Conservation (phyloP, 64 coral and sea anemone genomes). For the Actinia tenebrosa region DNA sequence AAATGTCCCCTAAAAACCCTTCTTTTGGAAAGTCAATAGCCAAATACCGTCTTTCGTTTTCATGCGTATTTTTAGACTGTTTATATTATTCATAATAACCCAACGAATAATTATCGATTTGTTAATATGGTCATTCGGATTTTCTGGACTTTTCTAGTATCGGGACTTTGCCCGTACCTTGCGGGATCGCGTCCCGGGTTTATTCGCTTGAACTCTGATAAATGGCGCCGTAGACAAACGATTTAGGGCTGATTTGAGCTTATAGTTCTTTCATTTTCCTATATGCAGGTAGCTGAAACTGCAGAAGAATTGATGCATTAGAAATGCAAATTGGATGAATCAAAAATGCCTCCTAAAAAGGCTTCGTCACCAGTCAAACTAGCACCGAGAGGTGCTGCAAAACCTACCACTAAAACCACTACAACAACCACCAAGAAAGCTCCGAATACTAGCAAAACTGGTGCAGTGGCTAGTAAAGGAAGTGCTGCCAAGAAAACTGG, state of each 20-base stretch:
- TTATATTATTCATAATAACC: background rate
- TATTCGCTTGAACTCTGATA: background rate
- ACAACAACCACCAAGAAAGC: conserved; percentile 21
- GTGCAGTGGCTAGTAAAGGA: conserved; percentile 12
- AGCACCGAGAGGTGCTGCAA: conserved; percentile 31
- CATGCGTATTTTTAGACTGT: background rate
- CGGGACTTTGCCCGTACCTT: background rate
- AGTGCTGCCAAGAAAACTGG: conserved; percentile 32
- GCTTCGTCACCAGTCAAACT: conserved; percentile 45
- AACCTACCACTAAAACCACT: background rate
- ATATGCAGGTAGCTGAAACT: background rate
- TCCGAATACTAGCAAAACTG: conserved; percentile 27
- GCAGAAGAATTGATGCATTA: background rate
- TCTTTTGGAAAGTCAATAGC: background rate
- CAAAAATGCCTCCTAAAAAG: conserved; percentile 80
- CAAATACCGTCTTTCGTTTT: background rate
- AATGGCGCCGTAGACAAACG: background rate
- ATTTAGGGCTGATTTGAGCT: background rate
- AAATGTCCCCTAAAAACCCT: background rate
- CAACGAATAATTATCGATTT: background rate
- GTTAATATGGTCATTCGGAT: background rate
- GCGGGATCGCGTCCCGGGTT: background rate
- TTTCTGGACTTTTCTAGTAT: conserved; percentile 3
- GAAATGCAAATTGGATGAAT: background rate
- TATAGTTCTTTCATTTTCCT: background rate